Evolutionary conservation across 2,113 vertebrate species (phyloP).

Genomic region (Sisor rabdophorus): DNA sequence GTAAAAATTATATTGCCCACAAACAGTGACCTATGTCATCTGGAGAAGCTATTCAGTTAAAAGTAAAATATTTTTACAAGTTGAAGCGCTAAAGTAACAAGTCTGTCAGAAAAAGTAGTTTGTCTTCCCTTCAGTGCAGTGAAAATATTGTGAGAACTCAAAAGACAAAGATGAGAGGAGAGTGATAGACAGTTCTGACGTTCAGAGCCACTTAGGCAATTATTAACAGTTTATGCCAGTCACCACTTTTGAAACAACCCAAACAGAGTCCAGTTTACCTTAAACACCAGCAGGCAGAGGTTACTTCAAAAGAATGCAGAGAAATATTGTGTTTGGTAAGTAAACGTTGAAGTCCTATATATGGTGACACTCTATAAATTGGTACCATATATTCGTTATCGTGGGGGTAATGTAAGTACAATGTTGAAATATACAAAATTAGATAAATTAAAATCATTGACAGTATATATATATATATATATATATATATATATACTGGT

Average conservation of each 20-base stretch:
- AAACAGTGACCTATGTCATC: conserved; percentile 67
- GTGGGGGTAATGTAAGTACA: too few species aligned
- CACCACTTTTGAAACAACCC: conserved; percentile 76
- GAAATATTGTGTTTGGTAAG: conserved; percentile 72
- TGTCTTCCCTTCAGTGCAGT: conserved; percentile 71
- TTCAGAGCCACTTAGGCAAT: conserved; percentile 76
- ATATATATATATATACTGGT: too few species aligned
- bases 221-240: conserved; percentile 76
- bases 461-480: too few species aligned
- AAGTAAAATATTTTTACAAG: conserved; percentile 76
- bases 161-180: conserved; percentile 63
- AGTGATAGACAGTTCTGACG: conserved; percentile 78
- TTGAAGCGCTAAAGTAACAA: conserved; percentile 71
- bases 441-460: too few species aligned
- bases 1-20: neutral
- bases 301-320: conserved; percentile 74
- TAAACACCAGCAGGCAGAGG: conserved; percentile 70
- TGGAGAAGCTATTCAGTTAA: conserved; percentile 61
- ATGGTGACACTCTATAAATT: too few species aligned
- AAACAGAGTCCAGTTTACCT: conserved; percentile 72
- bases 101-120: conserved; percentile 74
- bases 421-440: too few species aligned
- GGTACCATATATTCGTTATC: too few species aligned
- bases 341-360: conserved; percentile 64
- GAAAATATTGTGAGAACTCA: conserved; percentile 74